Conservation (phyloP, 2,888 invertebrate species). For the Cerceris rybyensis region DNA sequence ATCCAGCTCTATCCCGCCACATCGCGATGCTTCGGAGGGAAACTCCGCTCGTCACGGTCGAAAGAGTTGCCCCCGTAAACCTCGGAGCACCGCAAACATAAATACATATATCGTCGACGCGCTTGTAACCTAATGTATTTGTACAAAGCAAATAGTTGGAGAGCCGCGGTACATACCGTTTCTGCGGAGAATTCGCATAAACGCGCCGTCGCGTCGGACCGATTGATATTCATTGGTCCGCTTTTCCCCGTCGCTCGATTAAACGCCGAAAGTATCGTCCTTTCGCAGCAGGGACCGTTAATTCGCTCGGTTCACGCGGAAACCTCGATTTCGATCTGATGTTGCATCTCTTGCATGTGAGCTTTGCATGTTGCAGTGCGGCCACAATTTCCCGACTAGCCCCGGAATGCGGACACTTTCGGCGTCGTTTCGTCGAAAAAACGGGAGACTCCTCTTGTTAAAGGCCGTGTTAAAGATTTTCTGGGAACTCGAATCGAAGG, state of each 20-base stretch:
- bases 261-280: neutral
- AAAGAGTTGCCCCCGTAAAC: slow-evolving; percentile 5
- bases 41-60: neutral
- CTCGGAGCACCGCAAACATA: slow-evolving; percentile 4
- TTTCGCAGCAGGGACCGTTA: neutral
- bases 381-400: too few species aligned
- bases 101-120: slow-evolving; percentile 3
- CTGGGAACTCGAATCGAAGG: too few species aligned
- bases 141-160: slow-evolving; percentile 7
- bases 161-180: slow-evolving; percentile 1
- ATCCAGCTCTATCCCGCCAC: too few species aligned
- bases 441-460: too few species aligned
- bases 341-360: too few species aligned
- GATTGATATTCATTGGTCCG: neutral
- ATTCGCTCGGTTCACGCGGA: too few species aligned
- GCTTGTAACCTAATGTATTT: slow-evolving; percentile 1
- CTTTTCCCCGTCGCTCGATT: neutral
- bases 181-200: slow-evolving; percentile 2
- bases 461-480: too few species aligned
- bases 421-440: too few species aligned
- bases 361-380: too few species aligned
- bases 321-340: too few species aligned
- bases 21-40: neutral
- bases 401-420: too few species aligned
- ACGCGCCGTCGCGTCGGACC: neutral